phyloP scores from a whole-genome alignment of 2,888 invertebrate species.

The Ceratothoa steindachneri region DNA sequence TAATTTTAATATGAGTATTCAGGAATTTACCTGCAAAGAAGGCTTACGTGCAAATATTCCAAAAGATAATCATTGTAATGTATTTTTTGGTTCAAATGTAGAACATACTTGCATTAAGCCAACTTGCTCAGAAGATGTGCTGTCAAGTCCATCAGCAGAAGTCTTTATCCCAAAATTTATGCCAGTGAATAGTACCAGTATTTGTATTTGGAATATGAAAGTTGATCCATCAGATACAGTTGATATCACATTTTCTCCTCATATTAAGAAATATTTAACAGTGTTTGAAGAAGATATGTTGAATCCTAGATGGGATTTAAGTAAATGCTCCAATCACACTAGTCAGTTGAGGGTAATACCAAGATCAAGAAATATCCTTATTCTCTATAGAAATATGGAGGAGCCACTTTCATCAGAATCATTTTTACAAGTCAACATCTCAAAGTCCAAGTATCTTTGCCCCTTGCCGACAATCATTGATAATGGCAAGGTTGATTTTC shows the following conservation, averaged over 20 bases:
- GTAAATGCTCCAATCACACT: not conserved
- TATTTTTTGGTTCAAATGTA: not conserved
- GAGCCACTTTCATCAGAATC: not conserved
- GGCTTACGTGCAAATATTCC: conserved; percentile 1
- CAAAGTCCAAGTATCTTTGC: not conserved
- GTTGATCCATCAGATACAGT: not conserved
- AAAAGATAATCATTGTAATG: not conserved
- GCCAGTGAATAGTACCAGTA: not conserved
- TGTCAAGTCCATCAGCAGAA: not conserved
- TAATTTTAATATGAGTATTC: not conserved
- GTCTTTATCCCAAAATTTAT: not conserved
- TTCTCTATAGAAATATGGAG: not conserved
- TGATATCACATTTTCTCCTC: not conserved
- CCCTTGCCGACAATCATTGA: not conserved
- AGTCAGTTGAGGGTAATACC: not conserved
- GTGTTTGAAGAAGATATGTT: not conserved
- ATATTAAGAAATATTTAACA: not conserved
- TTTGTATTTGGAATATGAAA: not conserved
- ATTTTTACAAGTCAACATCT: not conserved
- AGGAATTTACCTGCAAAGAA: not conserved
- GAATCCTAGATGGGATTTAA: not conserved
- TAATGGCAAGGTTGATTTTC: not conserved
- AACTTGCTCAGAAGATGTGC: not conserved
- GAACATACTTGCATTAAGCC: not conserved
- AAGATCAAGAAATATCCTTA: not conserved